Conservation (phyloP, 2,797 vertebrate species). For the Gouania willdenowi region DNA sequence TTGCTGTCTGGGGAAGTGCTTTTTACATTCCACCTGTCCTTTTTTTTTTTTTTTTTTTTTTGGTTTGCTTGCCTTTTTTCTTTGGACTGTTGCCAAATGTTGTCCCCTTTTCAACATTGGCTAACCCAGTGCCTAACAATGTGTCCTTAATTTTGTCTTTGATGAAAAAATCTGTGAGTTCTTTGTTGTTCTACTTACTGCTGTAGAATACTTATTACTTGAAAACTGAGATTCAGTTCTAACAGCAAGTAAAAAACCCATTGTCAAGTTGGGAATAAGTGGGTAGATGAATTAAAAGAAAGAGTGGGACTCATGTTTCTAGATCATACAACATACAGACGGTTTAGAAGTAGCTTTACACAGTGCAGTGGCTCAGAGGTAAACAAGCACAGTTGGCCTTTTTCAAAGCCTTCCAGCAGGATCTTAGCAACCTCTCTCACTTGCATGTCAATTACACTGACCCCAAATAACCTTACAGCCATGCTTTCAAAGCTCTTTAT, state of each 20-base stretch:
- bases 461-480: slow-evolving; percentile 35
- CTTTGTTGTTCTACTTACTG: slow-evolving; percentile 38
- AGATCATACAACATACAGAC: slow-evolving; percentile 16
- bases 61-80: slow-evolving; percentile 38
- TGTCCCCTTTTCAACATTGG: slow-evolving; percentile 19
- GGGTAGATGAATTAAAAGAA: slow-evolving; percentile 30
- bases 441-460: slow-evolving; percentile 60
- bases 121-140: slow-evolving; percentile 11
- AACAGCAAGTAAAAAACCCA: slow-evolving; percentile 49
- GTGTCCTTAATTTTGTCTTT: slow-evolving; percentile 33
- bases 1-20: slow-evolving; percentile 31
- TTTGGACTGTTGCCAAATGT: slow-evolving; percentile 38
- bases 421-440: slow-evolving; percentile 54
- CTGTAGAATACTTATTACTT: slow-evolving; percentile 45
- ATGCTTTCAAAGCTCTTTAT: slow-evolving; percentile 15
- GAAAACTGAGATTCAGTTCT: slow-evolving; percentile 58
- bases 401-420: slow-evolving; percentile 45
- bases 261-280: slow-evolving; percentile 51
- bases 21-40: slow-evolving; percentile 50
- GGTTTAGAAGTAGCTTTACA: slow-evolving; percentile 38
- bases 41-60: slow-evolving; percentile 35
- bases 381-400: slow-evolving; percentile 50
- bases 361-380: slow-evolving; percentile 38
- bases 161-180: slow-evolving; percentile 51
- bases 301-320: slow-evolving; percentile 21